Evolutionary conservation across 2,888 invertebrate species (phyloP).

Genomic region (Sinotaia quadrata): DNA sequence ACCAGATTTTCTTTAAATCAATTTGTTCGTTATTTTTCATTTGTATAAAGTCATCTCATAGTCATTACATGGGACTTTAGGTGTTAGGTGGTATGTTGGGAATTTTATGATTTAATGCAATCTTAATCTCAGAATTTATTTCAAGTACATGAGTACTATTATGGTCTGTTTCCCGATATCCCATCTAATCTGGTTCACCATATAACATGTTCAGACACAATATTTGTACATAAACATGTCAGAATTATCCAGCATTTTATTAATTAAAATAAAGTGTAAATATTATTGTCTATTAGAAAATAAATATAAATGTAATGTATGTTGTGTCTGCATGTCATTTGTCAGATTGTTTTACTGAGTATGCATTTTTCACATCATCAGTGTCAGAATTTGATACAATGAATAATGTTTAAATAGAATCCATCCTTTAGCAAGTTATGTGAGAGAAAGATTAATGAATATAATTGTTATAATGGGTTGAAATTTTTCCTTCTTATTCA

Average conservation of each 20-base stretch:
- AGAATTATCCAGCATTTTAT: slow-evolving; percentile 11
- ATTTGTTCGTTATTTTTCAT: slow-evolving; percentile 6
- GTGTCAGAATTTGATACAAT: too few relatives aligned
- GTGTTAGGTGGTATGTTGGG: slow-evolving; percentile 19
- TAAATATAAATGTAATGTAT: slow-evolving; percentile 20
- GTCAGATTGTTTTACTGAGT: too few relatives aligned
- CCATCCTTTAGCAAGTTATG: too few relatives aligned
- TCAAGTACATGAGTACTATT: background rate
- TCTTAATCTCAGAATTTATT: background rate
- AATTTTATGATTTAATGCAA: slow-evolving; percentile 4
- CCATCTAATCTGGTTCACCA: slow-evolving; percentile 1
- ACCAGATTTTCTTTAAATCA: background rate
- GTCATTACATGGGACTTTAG: background rate
- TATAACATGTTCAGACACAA: slow-evolving; percentile 24
- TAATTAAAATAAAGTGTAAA: slow-evolving; percentile 18
- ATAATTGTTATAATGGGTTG: too few relatives aligned
- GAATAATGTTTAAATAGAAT: too few relatives aligned
- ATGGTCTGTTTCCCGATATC: slow-evolving; percentile 8
- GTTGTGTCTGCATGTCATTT: too few relatives aligned
- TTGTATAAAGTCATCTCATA: slow-evolving; percentile 7
- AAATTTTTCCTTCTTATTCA: too few relatives aligned
- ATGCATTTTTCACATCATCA: too few relatives aligned
- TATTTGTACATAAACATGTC: too few relatives aligned
- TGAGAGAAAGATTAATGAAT: too few relatives aligned
- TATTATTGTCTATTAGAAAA: slow-evolving; percentile 19